These are phyloP conservation scores for Lacanobia wlatinum DNA, from an alignment of 2,888 invertebrate species.

Conservation along the genomic window DNA sequence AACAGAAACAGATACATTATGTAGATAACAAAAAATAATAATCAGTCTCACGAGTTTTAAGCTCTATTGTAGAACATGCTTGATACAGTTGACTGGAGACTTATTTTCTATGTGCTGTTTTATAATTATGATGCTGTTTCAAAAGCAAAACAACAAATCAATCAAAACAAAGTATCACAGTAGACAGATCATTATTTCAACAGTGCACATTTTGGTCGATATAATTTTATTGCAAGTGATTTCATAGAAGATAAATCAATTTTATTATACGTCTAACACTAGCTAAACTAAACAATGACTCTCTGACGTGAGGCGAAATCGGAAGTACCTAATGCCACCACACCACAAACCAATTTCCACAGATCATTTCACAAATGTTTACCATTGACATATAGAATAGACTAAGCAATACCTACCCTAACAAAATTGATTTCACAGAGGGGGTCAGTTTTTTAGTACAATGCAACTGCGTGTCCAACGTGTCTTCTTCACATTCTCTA, in stretches of 20 bases:
- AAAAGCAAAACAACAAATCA: too few relatives aligned
- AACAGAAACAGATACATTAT: too few relatives aligned
- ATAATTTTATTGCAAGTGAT: slow-evolving; percentile 68
- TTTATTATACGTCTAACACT: slow-evolving; percentile 44
- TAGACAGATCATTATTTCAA: slow-evolving; percentile 71
- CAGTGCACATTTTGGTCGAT: slow-evolving; percentile 57
- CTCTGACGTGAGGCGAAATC: not conserved
- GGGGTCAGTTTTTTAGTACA: too few relatives aligned
- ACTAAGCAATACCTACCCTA: not conserved
- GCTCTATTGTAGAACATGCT: too few relatives aligned
- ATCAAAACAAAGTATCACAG: slow-evolving; percentile 70
- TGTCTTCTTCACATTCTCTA: too few relatives aligned
- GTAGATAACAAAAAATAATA: too few relatives aligned
- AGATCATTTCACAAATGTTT: not conserved
- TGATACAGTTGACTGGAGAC: too few relatives aligned
- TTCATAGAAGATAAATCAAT: slow-evolving; percentile 43
- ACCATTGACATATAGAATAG: not conserved
- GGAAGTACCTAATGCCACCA: not conserved
- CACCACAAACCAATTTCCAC: not conserved
- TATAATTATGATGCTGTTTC: too few relatives aligned
- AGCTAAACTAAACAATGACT: not conserved
- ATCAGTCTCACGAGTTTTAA: too few relatives aligned
- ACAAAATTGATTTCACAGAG: not conserved
- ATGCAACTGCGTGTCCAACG: too few relatives aligned
- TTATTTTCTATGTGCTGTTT: too few relatives aligned